Evolutionary conservation across 2,888 invertebrate species (phyloP).

Genomic region (Deilephila porcellus): DNA sequence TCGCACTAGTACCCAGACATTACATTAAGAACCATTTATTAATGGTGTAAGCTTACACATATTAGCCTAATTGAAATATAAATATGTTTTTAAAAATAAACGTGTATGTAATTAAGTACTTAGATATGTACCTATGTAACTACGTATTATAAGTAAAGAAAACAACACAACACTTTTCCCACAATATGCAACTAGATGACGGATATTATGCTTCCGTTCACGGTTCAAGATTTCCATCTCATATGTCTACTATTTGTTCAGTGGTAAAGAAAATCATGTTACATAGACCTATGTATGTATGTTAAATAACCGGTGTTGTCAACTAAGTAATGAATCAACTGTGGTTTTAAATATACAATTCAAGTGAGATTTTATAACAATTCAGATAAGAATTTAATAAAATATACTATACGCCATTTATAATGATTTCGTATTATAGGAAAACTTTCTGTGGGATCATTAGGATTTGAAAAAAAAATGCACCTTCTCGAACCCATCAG

Average conservation of each 20-base stretch:
- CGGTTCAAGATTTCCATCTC: neutral
- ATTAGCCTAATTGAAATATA: neutral
- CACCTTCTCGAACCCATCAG: no score
- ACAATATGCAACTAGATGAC: neutral
- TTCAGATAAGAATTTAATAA: no score
- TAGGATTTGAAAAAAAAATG: no score
- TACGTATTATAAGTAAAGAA: neutral
- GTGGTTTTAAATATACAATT: no score
- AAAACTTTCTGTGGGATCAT: no score
- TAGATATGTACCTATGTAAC: neutral
- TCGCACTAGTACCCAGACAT: conserved; percentile 6
- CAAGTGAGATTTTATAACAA: no score
- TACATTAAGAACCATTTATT: conserved; percentile 5
- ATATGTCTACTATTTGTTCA: neutral
- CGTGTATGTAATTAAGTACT: neutral
- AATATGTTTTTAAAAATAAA: neutral
- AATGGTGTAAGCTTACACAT: neutral
- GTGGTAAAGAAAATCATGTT: conserved; percentile 3
- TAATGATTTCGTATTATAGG: no score
- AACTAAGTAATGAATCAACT: no score
- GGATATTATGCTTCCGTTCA: conserved; percentile 6
- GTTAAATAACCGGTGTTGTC: neutral
- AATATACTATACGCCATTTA: no score
- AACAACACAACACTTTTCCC: neutral
- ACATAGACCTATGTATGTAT: neutral